Conservation (phyloP, 2,888 invertebrate species). For the Aporophyla lueneburgensis region DNA sequence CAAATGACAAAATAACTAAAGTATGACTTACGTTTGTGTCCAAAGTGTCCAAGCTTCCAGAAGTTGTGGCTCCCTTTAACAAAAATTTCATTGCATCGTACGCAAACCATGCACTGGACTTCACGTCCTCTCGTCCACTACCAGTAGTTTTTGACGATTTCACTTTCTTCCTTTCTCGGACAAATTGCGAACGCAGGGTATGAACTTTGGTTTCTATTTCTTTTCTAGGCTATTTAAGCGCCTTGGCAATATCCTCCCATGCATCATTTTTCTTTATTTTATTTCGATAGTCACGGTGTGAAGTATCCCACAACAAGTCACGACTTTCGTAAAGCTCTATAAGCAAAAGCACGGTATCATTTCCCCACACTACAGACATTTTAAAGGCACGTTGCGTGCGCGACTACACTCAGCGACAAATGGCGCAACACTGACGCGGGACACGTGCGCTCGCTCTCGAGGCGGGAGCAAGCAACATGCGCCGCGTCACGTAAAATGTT, state of each 20-base stretch:
- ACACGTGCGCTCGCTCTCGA: slow-evolving; percentile 58
- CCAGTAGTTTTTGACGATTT: slow-evolving; percentile 58
- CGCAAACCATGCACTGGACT: slow-evolving; percentile 60
- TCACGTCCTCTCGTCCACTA: slow-evolving; percentile 51
- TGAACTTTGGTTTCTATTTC: slow-evolving; percentile 57
- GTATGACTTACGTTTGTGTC: slow-evolving; percentile 53
- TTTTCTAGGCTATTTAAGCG: slow-evolving; percentile 53
- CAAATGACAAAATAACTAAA: slow-evolving; percentile 20
- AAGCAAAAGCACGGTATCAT: slow-evolving; percentile 42
- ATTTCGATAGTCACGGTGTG: slow-evolving; percentile 56
- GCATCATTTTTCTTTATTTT: slow-evolving; percentile 64
- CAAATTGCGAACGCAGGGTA: slow-evolving; percentile 59
- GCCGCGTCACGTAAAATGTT: slow-evolving; percentile 56
- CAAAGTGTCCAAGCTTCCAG: slow-evolving; percentile 60
- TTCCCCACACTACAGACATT: slow-evolving; percentile 52
- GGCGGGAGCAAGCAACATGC: slow-evolving; percentile 19
- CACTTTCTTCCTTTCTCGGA: slow-evolving; percentile 60
- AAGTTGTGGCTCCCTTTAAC: slow-evolving; percentile 57
- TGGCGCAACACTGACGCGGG: slow-evolving; percentile 53
- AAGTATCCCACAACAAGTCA: slow-evolving; percentile 58
- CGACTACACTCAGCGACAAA: slow-evolving; percentile 59
- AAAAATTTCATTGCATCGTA: slow-evolving; percentile 61
- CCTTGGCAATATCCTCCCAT: slow-evolving; percentile 55
- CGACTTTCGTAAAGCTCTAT: slow-evolving; percentile 58
- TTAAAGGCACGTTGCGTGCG: slow-evolving; percentile 56